These are phyloP conservation scores for Oncorhynchus gorbuscha DNA, from an alignment of 2,113 vertebrate genomes.

Conservation along the genomic window DNA sequence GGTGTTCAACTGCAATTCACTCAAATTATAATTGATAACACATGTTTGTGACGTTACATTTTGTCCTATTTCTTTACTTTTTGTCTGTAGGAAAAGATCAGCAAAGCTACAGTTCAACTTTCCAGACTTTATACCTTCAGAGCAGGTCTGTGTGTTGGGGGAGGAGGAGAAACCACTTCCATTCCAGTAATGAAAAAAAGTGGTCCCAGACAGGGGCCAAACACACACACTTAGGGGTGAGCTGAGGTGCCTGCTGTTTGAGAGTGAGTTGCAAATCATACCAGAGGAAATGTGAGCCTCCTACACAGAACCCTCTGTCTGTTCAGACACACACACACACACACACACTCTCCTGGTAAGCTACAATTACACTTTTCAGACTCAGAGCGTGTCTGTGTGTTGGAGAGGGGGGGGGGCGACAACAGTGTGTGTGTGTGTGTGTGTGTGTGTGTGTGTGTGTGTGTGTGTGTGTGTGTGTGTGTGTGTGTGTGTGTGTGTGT, in stretches of 20 bases:
- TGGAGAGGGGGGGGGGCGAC: not conserved
- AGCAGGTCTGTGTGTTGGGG: not conserved
- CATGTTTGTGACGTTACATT: not conserved
- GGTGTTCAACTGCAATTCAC: too few relatives aligned
- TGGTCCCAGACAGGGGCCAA: not conserved
- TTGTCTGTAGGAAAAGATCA: not conserved
- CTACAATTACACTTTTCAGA: not conserved
- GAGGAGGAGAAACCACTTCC: not conserved
- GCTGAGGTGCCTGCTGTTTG: conserved; percentile 14
- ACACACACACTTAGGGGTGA: not conserved
- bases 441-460: too few relatives aligned
- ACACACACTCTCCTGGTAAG: not conserved
- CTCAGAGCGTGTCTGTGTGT: not conserved
- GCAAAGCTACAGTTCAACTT: not conserved
- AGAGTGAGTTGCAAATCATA: conserved; percentile 26
- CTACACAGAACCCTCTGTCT: not conserved
- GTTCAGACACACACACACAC: conserved; percentile 9
- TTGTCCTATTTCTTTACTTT: not conserved
- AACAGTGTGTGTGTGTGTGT: too few relatives aligned
- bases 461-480: too few relatives aligned
- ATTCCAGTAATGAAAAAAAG: conserved; percentile 6
- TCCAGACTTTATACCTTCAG: too few relatives aligned
- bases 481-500: too few relatives aligned
- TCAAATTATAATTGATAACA: too few relatives aligned
- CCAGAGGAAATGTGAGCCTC: conserved; percentile 11